Percentiles rank a stretch among this genome's conserved stretches.
phyloP scores from a whole-genome alignment of 2,888 invertebrate species.

The Chrysolina haemoptera region DNA sequence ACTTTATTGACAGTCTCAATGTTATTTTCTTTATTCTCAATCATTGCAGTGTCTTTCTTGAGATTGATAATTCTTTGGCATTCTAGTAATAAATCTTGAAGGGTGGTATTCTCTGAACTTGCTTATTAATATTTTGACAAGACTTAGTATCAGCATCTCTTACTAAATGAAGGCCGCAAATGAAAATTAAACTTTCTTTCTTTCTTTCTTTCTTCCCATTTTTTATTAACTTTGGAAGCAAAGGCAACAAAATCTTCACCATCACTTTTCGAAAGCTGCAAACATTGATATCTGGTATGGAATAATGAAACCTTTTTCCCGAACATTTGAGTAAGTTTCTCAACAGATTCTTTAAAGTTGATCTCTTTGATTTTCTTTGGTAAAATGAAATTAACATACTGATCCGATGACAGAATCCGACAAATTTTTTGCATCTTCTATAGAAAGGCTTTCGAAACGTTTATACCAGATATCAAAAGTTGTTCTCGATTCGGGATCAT shows the following conservation, averaged over 20 bases:
- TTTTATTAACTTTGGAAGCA: neutral
- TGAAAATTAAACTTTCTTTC: neutral
- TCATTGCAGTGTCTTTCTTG: no score
- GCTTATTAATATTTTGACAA: neutral
- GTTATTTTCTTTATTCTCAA: no score
- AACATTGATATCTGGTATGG: neutral
- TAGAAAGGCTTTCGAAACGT: conserved; percentile 1
- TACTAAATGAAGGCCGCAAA: conserved; percentile 1
- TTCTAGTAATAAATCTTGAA: neutral
- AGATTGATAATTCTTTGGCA: no score
- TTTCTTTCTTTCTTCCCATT: neutral
- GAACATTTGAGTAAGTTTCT: neutral
- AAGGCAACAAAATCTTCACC: conserved; percentile 2
- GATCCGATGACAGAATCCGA: no score
- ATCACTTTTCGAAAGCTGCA: neutral
- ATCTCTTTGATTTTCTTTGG: neutral
- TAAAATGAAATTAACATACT: conserved; percentile 1
- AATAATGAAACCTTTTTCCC: neutral
- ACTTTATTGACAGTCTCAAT: no score
- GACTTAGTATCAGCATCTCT: neutral
- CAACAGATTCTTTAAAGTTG: neutral
- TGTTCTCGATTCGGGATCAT: neutral
- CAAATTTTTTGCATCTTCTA: no score
- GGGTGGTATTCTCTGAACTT: neutral
- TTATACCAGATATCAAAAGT: neutral